Conservation (phyloP, 2,113 vertebrate species). For the Meleagris gallopavo region DNA sequence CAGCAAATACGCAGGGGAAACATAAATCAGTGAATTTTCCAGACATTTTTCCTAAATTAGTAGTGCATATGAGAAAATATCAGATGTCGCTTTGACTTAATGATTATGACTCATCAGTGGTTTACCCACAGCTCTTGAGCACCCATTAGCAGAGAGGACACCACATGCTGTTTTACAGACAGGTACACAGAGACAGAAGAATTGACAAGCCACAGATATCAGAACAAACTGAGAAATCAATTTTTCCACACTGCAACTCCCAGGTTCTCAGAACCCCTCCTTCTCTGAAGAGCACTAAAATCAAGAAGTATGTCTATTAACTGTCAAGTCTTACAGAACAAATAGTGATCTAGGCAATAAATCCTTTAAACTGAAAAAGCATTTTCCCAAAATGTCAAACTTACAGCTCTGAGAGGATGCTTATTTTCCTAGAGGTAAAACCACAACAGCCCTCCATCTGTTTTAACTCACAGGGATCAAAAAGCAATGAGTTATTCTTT, state of each 20-base stretch:
- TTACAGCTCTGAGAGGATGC: neutral
- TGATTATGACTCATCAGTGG: constrained; percentile 16
- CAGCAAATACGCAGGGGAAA: constrained; percentile 26
- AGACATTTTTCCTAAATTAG: neutral
- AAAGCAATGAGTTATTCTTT: neutral
- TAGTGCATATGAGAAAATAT: constrained; percentile 1
- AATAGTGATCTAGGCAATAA: neutral
- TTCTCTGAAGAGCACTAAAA: neutral
- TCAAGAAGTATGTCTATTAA: neutral
- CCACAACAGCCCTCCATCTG: neutral
- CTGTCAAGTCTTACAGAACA: neutral
- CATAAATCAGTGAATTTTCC: constrained; percentile 19
- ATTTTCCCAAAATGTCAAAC: neutral
- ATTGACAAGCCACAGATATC: neutral
- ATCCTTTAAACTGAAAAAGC: neutral
- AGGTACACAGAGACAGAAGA: neutral
- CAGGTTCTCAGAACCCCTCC: neutral
- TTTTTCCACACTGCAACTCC: neutral
- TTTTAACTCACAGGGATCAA: neutral
- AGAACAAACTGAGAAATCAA: neutral
- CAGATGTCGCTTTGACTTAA: constrained; percentile 17
- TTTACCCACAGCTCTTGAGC: neutral
- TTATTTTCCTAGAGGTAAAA: neutral
- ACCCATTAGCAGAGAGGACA: neutral
- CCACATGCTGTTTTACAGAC: neutral